Conservation (phyloP, 2,888 invertebrate genomes). For the Acanthacorydalis orientalis region DNA sequence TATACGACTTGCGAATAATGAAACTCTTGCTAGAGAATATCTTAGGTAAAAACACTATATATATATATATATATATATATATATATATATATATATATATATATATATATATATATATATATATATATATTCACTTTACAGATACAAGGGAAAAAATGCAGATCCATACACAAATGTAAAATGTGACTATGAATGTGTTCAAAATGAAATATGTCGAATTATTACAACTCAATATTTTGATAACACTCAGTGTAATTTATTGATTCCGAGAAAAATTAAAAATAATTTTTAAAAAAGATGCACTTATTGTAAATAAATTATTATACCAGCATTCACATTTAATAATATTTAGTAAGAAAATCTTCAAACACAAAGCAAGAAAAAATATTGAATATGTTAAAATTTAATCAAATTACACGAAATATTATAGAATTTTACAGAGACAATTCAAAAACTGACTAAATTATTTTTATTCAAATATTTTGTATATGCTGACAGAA, state of each 20-base stretch:
- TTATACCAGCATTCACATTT: too few species aligned
- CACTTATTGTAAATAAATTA: too few species aligned
- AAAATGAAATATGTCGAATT: conserved; percentile 29
- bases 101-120: neutral
- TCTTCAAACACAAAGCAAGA: too few species aligned
- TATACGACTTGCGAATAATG: conserved; percentile 21
- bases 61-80: neutral
- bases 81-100: neutral
- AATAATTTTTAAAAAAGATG: too few species aligned
- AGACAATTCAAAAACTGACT: too few species aligned
- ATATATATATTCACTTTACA: neutral
- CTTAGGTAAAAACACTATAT: conserved; percentile 14
- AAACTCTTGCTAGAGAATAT: conserved; percentile 20
- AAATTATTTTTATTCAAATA: too few species aligned
- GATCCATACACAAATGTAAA: neutral
- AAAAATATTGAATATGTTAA: too few species aligned
- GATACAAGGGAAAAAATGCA: neutral
- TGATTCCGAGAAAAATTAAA: too few species aligned
- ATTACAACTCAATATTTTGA: conserved; percentile 37
- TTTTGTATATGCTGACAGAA: too few species aligned
- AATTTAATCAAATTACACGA: too few species aligned
- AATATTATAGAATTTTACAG: too few species aligned
- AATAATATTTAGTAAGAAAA: too few species aligned
- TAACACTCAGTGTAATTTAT: conserved; percentile 19
- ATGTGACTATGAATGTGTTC: neutral